Conservation (phyloP, 1,140 invertebrate species). For the Radopholus similis region DNA sequence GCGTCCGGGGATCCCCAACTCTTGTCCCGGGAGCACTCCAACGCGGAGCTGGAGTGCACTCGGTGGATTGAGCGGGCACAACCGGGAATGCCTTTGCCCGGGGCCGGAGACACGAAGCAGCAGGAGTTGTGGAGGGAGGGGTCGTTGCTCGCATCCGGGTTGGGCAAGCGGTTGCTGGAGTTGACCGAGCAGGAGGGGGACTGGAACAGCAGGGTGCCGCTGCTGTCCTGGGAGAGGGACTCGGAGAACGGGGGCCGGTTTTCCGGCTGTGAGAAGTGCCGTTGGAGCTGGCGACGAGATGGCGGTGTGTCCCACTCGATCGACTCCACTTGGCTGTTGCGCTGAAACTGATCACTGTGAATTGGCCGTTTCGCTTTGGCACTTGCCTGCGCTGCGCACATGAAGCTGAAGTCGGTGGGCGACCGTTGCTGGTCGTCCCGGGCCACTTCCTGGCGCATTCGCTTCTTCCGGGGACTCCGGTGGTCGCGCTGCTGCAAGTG, state of each 20-base stretch:
- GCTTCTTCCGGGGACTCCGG: background rate
- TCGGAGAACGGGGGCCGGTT: background rate
- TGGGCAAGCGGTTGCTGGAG: background rate
- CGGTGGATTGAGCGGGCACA: background rate
- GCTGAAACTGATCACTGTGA: background rate
- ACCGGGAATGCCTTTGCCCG: background rate
- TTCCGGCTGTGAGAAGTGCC: background rate
- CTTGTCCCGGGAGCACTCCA: background rate
- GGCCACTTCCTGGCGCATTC: too few species aligned
- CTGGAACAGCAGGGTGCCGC: background rate
- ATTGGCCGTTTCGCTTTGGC: too few species aligned
- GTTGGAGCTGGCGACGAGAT: background rate
- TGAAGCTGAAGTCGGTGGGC: background rate
- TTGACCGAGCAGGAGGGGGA: background rate
- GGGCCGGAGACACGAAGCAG: background rate
- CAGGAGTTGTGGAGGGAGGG: background rate
- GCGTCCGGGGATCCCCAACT: conserved; percentile 13
- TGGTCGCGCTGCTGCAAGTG: background rate
- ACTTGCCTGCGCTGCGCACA: background rate
- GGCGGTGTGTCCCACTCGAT: background rate
- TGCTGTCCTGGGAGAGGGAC: background rate
- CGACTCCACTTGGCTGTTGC: background rate
- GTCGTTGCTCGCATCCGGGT: background rate
- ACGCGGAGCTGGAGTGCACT: background rate
- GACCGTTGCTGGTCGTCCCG: background rate